These are phyloP conservation scores for Phylloscopus whistleri DNA, from an alignment of 2,113 vertebrate genomes.

Conservation along the genomic window DNA sequence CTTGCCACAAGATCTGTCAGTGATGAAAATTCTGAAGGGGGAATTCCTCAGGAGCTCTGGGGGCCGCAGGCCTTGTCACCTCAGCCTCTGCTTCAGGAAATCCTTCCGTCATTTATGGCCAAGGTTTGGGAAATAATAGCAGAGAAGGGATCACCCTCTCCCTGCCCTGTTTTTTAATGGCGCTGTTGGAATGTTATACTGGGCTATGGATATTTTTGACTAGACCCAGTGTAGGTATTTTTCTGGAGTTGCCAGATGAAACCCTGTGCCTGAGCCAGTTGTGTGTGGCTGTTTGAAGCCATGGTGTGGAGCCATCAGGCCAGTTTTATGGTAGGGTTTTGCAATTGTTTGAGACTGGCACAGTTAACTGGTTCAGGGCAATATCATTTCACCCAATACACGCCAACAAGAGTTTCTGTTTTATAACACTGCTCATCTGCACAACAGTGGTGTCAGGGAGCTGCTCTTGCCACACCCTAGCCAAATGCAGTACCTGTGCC, in stretches of 20 bases:
- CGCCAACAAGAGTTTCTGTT: neutral
- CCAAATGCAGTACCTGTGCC: neutral
- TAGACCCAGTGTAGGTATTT: neutral
- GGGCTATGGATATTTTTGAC: neutral
- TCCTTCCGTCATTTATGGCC: neutral
- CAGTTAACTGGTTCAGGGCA: neutral
- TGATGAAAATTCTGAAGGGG: neutral
- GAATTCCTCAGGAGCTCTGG: neutral
- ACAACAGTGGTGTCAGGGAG: neutral
- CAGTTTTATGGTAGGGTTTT: neutral
- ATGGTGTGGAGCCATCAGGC: neutral
- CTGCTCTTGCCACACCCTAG: neutral
- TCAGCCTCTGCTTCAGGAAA: neutral
- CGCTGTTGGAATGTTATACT: neutral
- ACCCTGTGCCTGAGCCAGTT: neutral
- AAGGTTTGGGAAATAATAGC: neutral
- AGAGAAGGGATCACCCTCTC: neutral
- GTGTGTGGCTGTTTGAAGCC: neutral
- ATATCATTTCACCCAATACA: neutral
- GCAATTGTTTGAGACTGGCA: neutral
- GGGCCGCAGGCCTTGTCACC: fast-evolving
- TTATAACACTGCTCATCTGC: neutral
- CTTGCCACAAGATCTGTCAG: neutral
- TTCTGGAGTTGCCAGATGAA: neutral
- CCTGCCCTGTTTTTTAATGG: neutral